phyloP scores from a whole-genome alignment of 1,140 invertebrate genomes.

The Dendrolimus kikuchii region DNA sequence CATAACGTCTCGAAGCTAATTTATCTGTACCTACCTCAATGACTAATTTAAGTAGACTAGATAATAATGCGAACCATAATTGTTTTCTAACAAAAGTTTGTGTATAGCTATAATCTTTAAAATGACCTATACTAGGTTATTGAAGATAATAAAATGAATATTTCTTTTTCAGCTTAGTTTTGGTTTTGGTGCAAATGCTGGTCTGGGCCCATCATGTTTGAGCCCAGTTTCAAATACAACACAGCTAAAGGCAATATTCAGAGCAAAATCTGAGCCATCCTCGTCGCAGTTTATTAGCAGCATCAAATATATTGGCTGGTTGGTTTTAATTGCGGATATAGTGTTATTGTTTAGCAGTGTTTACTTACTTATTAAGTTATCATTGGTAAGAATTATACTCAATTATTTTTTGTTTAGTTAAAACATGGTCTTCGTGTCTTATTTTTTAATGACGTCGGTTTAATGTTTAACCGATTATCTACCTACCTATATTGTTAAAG shows the following conservation, averaged over 20 bases:
- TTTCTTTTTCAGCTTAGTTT: conserved; percentile 38
- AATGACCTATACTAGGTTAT: no score
- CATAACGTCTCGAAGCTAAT: no score
- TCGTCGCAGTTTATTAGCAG: conserved; percentile 13
- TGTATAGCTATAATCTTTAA: no score
- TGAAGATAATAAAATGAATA: conserved; percentile 1
- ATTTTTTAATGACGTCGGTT: no score
- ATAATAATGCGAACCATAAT: no score
- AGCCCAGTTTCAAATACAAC: conserved; percentile 6
- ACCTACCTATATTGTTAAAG: no score
- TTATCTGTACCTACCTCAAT: no score
- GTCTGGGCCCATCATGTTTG: conserved; percentile 34
- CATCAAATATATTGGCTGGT: conserved; percentile 32
- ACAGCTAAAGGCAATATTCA: conserved; percentile 1
- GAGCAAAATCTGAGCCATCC: background rate
- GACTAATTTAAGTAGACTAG: no score
- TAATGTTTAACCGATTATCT: no score
- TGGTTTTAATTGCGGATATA: conserved; percentile 28
- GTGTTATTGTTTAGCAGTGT: conserved; percentile 27
- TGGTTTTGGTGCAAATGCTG: conserved; percentile 44
- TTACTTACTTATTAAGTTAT: conserved; percentile 33
- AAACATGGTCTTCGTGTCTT: no score
- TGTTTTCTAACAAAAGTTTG: no score
- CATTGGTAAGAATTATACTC: conserved; percentile 22
- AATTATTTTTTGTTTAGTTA: background rate